Conservation (phyloP, 2,113 vertebrate genomes). For the Eurystomus gularis region DNA sequence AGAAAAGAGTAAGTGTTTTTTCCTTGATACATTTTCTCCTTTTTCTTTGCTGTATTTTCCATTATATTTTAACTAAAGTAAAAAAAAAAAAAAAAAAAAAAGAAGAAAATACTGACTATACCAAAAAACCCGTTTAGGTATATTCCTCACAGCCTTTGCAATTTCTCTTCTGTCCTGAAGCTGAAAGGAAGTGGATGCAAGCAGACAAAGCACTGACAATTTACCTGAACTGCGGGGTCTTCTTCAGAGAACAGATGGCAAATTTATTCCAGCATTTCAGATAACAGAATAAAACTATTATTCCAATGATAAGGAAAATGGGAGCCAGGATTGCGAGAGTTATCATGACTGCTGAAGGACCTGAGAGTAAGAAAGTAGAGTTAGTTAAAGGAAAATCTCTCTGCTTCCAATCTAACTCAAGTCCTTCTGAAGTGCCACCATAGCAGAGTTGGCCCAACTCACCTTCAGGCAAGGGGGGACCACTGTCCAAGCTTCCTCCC, state of each 20-base stretch:
- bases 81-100: not conserved
- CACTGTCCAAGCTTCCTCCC: constrained; percentile 94
- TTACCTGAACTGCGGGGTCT: constrained; percentile 72
- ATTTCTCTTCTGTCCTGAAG: not conserved
- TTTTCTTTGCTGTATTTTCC: not conserved
- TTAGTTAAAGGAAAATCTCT: not conserved
- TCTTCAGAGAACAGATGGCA: constrained; percentile 48
- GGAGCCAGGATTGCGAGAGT: constrained; percentile 44
- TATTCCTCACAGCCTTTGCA: not conserved
- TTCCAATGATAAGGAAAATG: constrained; percentile 42
- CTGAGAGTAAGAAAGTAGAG: constrained; percentile 43
- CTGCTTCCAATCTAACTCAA: not conserved
- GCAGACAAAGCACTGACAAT: not conserved
- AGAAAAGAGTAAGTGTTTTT: not conserved
- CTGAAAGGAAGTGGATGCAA: not conserved
- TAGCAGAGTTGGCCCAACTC: not conserved
- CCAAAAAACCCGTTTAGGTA: not conserved
- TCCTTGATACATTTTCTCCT: not conserved
- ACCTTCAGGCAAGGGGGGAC: constrained; percentile 76
- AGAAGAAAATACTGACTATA: not conserved
- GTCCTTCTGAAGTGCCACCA: not conserved
- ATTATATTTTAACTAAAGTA: not conserved
- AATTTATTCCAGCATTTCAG: constrained; percentile 67
- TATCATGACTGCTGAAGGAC: not conserved
- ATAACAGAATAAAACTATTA: constrained; percentile 50